Base-by-base conservation (phyloP, 2,113 vertebrate genomes). In the Calidris pygmaea region DNA sequence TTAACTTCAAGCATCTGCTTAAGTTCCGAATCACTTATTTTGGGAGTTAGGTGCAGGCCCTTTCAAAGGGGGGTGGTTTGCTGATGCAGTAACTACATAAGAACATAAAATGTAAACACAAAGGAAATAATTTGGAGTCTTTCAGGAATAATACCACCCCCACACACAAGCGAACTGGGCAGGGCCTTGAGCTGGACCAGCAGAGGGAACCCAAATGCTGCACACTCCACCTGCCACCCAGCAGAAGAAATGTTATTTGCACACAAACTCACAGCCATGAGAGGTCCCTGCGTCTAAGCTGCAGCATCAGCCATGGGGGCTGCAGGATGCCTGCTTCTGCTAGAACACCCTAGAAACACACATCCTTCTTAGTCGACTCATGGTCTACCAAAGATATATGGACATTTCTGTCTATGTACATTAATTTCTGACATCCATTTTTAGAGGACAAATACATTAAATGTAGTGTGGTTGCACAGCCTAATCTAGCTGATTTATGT, bases 181-280 rank as follows among this genome's bases (percentile, higher is more conserved):
- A 76, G 50, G 55, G 34, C 43, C 39, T 66, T 34, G 19, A 3
- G 1, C 6, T 29, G 74, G 79, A 72, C 84, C 86, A 87, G 78
- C 0, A 95, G 91, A 94, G 91, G 74, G 89, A 96, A 96, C 88
- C 77, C 85, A 87, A 82, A 89, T 7, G 34, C 87, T 66, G n/a
- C 55, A 11, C 34, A 3, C 63, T 60, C 26, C 0, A 0, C 26
- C 53, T 74, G 55, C 50, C 39, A 30, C 58, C 70, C 70, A 43
- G 68, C 26, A 77, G 50, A 26, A 53, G 41, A n/a, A 9, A 7
- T 0, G 2, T 17, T 26, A 9, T 3, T 18, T 9, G 3, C 0
- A 52, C 2, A 7, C 78, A 52, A 34, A 12, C 27, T 53, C 22
- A 4, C 14, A 30, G 10, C 2, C 6, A 4, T 6, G 8, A 37